phyloP scores from a whole-genome alignment of 2,113 vertebrate species.

The Pipra filicauda region DNA sequence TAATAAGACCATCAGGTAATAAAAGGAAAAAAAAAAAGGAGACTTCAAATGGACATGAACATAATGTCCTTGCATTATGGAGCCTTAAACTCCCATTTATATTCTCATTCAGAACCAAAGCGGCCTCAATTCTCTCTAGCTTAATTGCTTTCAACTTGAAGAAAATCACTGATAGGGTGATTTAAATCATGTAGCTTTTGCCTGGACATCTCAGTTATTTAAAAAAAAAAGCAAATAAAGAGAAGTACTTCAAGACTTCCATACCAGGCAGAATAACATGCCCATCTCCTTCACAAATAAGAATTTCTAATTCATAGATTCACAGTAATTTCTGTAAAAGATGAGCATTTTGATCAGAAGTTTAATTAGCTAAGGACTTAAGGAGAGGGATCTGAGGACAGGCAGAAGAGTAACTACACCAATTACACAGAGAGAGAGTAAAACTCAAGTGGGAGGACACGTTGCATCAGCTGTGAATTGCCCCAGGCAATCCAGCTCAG shows the following conservation, averaged over 20 bases:
- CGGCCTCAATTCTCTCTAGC: constrained; percentile 5
- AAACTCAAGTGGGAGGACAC: background rate
- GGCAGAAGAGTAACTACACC: background rate
- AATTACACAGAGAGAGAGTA: background rate
- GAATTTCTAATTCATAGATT: background rate
- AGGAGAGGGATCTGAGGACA: background rate
- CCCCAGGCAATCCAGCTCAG: background rate
- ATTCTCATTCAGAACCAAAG: constrained; percentile 34
- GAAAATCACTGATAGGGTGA: background rate
- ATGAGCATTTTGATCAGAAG: background rate
- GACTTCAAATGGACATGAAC: constrained; percentile 1
- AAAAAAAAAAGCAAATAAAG: background rate
- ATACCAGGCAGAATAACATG: background rate
- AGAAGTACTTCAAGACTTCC: background rate
- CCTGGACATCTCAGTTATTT: background rate
- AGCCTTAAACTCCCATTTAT: constrained; percentile 29
- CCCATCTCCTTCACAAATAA: background rate
- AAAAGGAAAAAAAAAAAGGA: background rate
- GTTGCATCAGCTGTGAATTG: background rate
- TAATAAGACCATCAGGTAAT: constrained; percentile 19
- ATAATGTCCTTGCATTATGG: background rate
- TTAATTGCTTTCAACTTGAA: constrained; percentile 54
- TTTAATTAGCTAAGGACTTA: background rate
- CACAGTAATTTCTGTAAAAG: background rate
- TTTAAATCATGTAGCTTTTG: constrained; percentile 7